Evolutionary conservation across 2,888 invertebrate species (phyloP).

Genomic region (Drosophila neutralis): DNA sequence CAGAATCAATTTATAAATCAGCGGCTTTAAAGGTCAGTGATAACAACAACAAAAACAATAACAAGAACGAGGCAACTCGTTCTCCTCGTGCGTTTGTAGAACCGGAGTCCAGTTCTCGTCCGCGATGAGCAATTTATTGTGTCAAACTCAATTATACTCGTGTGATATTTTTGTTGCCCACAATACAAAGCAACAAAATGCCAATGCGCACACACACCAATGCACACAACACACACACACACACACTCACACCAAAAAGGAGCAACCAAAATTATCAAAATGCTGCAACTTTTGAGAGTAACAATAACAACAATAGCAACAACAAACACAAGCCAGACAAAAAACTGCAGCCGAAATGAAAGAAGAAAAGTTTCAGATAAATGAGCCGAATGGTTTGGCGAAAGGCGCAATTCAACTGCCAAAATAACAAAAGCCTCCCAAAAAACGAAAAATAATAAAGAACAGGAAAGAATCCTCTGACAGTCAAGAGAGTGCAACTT

Average conservation of each 20-base stretch:
- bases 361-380: conserved; percentile 73
- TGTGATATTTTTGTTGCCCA: conserved; percentile 82
- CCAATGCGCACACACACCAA: conserved; percentile 38
- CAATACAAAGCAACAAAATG: conserved; percentile 62
- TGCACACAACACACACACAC: conserved; percentile 21
- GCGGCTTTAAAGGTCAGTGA: conserved; percentile 82
- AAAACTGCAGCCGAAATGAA: conserved; percentile 63
- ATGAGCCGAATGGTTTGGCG: conserved; percentile 78
- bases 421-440: conserved; percentile 64
- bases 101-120: conserved; percentile 50
- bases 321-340: conserved; percentile 22
- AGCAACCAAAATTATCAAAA: conserved; percentile 78
- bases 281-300: conserved; percentile 67
- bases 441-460: conserved; percentile 30
- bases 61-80: conserved; percentile 25
- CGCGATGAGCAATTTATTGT: conserved; percentile 85
- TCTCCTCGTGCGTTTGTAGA: conserved; percentile 42
- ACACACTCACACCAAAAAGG: conserved; percentile 56
- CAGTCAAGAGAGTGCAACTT: no score
- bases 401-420: conserved; percentile 78
- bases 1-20: conserved; percentile 84
- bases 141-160: conserved; percentile 85
- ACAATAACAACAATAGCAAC: conserved; percentile 6
- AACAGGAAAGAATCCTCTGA: conserved; percentile 25
- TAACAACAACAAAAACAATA: conserved; percentile 58